These are phyloP conservation scores for Ophion costatus DNA, from an alignment of 2,888 invertebrate genomes.

Conservation along the genomic window DNA sequence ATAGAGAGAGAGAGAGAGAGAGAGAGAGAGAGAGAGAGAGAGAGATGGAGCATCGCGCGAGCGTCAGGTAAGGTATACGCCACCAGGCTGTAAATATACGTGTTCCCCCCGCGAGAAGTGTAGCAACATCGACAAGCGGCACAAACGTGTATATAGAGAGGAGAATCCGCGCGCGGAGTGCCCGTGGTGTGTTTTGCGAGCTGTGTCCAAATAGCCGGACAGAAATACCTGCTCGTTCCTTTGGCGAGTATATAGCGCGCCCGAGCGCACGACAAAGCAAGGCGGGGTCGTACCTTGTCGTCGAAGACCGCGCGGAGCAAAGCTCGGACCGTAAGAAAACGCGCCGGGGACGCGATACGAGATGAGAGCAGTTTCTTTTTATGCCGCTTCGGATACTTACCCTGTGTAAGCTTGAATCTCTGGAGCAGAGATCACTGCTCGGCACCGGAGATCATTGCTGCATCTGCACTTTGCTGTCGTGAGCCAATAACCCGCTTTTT, in stretches of 20 bases:
- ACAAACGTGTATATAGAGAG: not conserved
- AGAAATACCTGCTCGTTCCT: constrained; percentile 36
- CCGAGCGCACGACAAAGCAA: constrained; percentile 34
- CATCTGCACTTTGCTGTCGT: constrained; percentile 14
- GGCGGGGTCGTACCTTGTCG: constrained; percentile 16
- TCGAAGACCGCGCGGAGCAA: constrained; percentile 38
- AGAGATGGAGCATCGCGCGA: too few relatives aligned
- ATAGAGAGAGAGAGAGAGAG: too few relatives aligned
- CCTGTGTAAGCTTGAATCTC: constrained; percentile 17
- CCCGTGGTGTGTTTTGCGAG: constrained; percentile 70
- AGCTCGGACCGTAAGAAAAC: constrained; percentile 37
- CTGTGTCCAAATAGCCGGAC: constrained; percentile 65
- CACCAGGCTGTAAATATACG: constrained; percentile 37
- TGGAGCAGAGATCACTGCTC: constrained; percentile 21
- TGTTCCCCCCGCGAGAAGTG: constrained; percentile 68
- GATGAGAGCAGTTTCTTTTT: constrained; percentile 34
- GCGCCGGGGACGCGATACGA: constrained; percentile 27
- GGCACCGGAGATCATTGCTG: constrained; percentile 5
- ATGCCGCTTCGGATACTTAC: constrained; percentile 23
- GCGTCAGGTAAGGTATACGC: too few relatives aligned
- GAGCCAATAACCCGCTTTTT: constrained; percentile 25
- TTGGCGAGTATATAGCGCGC: constrained; percentile 1
- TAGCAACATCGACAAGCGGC: not conserved
- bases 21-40: too few relatives aligned
- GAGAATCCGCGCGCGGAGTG: constrained; percentile 19